Base-by-base conservation (phyloP, 1,140 invertebrate genomes). In the Drosophila nannoptera region DNA sequence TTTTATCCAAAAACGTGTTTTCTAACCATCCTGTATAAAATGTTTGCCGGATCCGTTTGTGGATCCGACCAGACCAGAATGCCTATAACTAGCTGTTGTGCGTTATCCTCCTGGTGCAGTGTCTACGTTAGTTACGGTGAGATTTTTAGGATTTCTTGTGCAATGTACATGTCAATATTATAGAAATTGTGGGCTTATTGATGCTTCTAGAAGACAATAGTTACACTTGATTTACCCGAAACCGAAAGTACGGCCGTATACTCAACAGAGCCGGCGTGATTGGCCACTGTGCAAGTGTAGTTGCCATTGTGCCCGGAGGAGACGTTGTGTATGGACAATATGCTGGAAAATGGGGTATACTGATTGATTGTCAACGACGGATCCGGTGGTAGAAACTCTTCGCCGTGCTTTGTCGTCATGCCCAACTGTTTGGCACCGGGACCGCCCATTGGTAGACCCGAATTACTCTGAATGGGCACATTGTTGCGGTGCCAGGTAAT, bases 401-500 rank as follows among this genome's bases (percentile, higher is more conserved):
- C 75, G 38, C 49, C 54, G 48, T 46, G 46, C 46, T 69, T 63
- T 36, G 40, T 56, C 35, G 50, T 14, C 42, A 29, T 43, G 7
- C 59, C 22, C 11, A 64, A 42, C 14, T 61, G 35, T 40, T 71
- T 54, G 43, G 35, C 38, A 36, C 11, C 42, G 14, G 50, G 36
- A 43, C 32, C 46, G 14, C 42, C 53, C 31, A 55, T 64, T 5
- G 3, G 53, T 54, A 48, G 42, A 29, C 48, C 55, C 31, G 73
- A 38, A 38, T 65, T 66, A 53, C 55, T 81, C 8, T 73, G 38
- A 33, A 87, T 86, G 16, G 90, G 74, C 75, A 90, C 86, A 67
- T 90, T 90, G 74, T 93, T 92, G 65, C 92, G 90, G 42, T 90
- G 90, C 94, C 94, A 95, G 7, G 91, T 91, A 38, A 96, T 94